A percentile compares a stretch with the other conserved stretches of the same genome.
These are phyloP conservation scores for Hassar affinis DNA, from an alignment of 2,113 vertebrate species.

Conservation along the genomic window DNA sequence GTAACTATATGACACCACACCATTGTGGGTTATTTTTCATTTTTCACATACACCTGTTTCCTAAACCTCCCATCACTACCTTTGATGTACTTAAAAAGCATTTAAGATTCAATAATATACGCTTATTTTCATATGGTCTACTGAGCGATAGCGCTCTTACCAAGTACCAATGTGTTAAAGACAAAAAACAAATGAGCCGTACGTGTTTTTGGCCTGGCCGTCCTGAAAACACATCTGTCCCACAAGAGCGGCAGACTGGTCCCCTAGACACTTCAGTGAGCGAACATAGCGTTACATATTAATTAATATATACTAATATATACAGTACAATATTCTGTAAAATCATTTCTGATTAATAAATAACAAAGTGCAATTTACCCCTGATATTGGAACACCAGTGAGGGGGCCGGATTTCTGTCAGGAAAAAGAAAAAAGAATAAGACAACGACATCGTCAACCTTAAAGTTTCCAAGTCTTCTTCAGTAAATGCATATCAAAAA, in stretches of 20 bases:
- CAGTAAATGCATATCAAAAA: slow-evolving; percentile 61
- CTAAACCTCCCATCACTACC: not conserved
- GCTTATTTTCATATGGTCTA: not conserved
- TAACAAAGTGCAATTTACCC: slow-evolving; percentile 75
- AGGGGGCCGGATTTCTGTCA: slow-evolving; percentile 84
- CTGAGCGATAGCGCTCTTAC: not conserved
- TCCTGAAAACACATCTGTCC: slow-evolving; percentile 95
- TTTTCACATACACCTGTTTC: too few species aligned
- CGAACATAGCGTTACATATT: not conserved
- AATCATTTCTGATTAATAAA: not conserved
- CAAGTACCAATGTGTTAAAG: not conserved
- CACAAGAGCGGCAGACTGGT: slow-evolving; percentile 94
- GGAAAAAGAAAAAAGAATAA: not conserved
- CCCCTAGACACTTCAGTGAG: slow-evolving; percentile 88
- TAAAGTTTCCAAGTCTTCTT: slow-evolving; percentile 52
- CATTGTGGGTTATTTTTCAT: not conserved
- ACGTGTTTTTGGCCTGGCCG: slow-evolving; percentile 98
- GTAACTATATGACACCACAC: not conserved
- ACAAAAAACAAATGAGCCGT: slow-evolving; percentile 59
- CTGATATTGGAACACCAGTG: slow-evolving; percentile 90
- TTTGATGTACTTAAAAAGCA: not conserved
- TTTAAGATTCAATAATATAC: not conserved
- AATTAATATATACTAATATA: not conserved
- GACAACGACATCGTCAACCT: not conserved
- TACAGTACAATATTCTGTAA: not conserved